Evolutionary conservation across 2,888 invertebrate genomes (phyloP).

Genomic region (Agonopterix arenella): DNA sequence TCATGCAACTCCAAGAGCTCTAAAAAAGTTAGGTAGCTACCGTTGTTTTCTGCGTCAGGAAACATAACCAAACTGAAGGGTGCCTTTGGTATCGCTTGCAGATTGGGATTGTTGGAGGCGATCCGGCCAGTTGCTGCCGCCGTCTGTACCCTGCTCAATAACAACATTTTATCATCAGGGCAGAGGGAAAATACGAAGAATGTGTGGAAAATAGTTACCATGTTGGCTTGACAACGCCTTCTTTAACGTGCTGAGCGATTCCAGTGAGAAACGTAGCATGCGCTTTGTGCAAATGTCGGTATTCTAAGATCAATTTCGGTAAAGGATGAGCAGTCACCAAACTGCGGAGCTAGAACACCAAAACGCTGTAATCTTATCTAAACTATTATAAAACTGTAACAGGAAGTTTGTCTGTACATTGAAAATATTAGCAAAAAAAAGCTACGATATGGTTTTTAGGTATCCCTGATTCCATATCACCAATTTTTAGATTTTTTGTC

Average conservation of each 20-base stretch:
- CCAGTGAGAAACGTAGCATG: slow-evolving; percentile 64
- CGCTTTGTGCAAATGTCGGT: slow-evolving; percentile 64
- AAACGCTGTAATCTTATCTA: too few species aligned
- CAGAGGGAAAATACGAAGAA: background rate
- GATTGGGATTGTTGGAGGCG: slow-evolving; percentile 61
- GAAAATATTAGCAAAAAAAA: too few species aligned
- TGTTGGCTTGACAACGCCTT: slow-evolving; percentile 48
- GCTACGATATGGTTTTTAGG: too few species aligned
- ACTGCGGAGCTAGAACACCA: slow-evolving; percentile 41
- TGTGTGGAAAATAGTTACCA: slow-evolving; percentile 38
- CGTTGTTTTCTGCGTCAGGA: slow-evolving; percentile 19
- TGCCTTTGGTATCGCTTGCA: slow-evolving; percentile 68
- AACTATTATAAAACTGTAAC: too few species aligned
- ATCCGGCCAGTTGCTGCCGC: slow-evolving; percentile 69
- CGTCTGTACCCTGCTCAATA: slow-evolving; percentile 52
- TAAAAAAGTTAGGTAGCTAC: background rate
- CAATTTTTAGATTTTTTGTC: too few species aligned
- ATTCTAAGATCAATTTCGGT: slow-evolving; percentile 60
- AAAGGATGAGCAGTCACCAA: slow-evolving; percentile 51
- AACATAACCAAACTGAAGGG: slow-evolving; percentile 42
- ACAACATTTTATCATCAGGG: background rate
- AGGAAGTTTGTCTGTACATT: too few species aligned
- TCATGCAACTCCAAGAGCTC: background rate
- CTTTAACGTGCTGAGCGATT: slow-evolving; percentile 48
- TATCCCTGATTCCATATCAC: too few species aligned